Conservation (phyloP, 2,797 vertebrate genomes). For the Sebastes miniatus region DNA sequence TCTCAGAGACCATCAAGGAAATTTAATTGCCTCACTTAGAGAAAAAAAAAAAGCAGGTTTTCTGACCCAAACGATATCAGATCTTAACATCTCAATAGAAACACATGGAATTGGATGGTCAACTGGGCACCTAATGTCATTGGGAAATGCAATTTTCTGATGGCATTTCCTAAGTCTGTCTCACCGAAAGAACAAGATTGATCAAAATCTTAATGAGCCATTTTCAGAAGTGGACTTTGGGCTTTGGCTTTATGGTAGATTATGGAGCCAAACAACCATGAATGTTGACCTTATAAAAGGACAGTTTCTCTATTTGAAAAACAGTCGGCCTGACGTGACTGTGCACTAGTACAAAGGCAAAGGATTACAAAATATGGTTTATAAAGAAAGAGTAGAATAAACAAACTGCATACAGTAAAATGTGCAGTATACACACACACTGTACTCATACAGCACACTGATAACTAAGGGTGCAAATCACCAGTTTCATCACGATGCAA, state of each 20-base stretch:
- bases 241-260: slow-evolving; percentile 80
- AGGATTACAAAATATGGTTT: slow-evolving; percentile 20
- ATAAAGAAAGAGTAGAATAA: slow-evolving; percentile 4
- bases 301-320: slow-evolving; percentile 64
- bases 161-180: slow-evolving; percentile 97
- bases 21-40: slow-evolving; percentile 99
- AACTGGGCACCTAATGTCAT: slow-evolving; percentile 94
- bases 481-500: background rate
- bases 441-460: too few species aligned
- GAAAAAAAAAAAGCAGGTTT: slow-evolving; percentile 85
- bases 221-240: slow-evolving; percentile 92
- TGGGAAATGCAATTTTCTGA: slow-evolving; percentile 98
- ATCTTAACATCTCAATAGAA: slow-evolving; percentile 98
- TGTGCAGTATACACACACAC: background rate
- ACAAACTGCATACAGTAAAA: background rate
- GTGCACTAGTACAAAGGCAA: slow-evolving; percentile 11
- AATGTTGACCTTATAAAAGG: slow-evolving; percentile 78
- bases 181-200: slow-evolving; percentile 92
- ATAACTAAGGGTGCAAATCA: too few species aligned
- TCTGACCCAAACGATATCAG: slow-evolving; percentile 99
- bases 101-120: slow-evolving; percentile 97
- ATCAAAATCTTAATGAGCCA: slow-evolving; percentile 97
- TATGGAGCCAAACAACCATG: slow-evolving; percentile 79
- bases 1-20: slow-evolving; percentile 96
- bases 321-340: slow-evolving; percentile 38